Percentiles rank a stretch among this genome's conserved stretches.
Evolutionary conservation across 2,888 invertebrate species (phyloP).

Genomic region (Pseudoips prasinana): DNA sequence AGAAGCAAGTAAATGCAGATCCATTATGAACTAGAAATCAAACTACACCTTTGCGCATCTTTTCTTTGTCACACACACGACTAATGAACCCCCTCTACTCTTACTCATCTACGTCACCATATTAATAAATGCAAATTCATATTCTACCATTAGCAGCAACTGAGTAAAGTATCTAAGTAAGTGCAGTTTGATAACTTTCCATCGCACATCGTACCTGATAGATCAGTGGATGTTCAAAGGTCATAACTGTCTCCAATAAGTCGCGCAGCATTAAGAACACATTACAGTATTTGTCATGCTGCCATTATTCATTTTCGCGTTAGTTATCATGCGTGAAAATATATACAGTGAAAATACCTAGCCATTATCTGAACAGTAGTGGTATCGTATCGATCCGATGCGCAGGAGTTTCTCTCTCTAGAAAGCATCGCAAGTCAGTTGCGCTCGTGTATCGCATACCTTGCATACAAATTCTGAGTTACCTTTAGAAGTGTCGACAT

Average conservation of each 20-base stretch:
- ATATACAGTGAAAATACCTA: constrained; percentile 35
- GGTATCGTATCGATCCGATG: constrained; percentile 48
- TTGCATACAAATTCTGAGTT: constrained; percentile 73
- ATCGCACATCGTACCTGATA: constrained; percentile 6
- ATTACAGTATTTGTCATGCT: constrained; percentile 18
- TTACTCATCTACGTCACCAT: too few species aligned
- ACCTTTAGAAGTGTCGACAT: constrained; percentile 61
- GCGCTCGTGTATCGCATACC: constrained; percentile 62
- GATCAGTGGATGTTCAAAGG: constrained; percentile 17
- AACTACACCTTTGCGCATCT: too few species aligned
- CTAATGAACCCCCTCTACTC: too few species aligned
- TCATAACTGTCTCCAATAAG: constrained; percentile 13
- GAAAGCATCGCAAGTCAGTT: constrained; percentile 77
- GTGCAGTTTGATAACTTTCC: constrained; percentile 4
- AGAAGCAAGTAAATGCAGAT: too few species aligned
- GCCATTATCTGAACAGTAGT: constrained; percentile 41
- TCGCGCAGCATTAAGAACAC: constrained; percentile 17
- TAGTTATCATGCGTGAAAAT: constrained; percentile 37
- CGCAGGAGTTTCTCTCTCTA: constrained; percentile 80
- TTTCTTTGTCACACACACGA: too few species aligned
- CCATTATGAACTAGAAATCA: too few species aligned
- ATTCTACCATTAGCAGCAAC: too few species aligned
- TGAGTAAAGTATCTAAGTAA: too few species aligned
- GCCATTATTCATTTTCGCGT: constrained; percentile 21
- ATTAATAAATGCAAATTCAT: too few species aligned